Conservation (phyloP, 2,888 invertebrate species). For the Frankliniella fusca region DNA sequence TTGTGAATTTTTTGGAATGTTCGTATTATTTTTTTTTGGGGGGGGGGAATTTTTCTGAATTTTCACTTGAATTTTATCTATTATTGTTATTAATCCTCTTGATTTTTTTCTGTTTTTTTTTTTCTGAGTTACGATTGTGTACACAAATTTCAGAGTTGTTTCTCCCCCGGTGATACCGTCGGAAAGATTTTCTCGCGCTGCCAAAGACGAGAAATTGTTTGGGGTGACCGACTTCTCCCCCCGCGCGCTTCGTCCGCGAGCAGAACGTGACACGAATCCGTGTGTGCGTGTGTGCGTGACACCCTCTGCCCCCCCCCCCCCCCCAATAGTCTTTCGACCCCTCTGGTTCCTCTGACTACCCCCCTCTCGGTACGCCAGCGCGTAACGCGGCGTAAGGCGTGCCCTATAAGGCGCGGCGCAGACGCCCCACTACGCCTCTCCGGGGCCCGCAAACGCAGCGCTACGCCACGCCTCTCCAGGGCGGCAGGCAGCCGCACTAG, state of each 20-base stretch:
- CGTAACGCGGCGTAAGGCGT: slow-evolving; percentile 13
- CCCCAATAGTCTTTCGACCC: background rate
- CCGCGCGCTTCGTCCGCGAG: too few relatives aligned
- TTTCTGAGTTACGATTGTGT: too few relatives aligned
- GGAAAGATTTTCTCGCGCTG: too few relatives aligned
- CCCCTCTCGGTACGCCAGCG: background rate
- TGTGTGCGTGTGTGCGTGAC: background rate
- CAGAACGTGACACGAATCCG: slow-evolving; percentile 10
- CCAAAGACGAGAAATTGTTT: background rate
- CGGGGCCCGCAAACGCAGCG: background rate
- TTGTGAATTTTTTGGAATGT: too few relatives aligned
- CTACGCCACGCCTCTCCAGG: background rate
- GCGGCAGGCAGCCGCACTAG: background rate
- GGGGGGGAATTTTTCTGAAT: too few relatives aligned
- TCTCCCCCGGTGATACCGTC: too few relatives aligned
- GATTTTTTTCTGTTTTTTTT: too few relatives aligned
- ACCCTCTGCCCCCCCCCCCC: background rate
- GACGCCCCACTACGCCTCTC: background rate
- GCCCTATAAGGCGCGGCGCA: background rate
- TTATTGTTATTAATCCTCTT: too few relatives aligned
- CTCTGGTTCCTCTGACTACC: background rate
- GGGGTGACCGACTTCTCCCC: background rate
- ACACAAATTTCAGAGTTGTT: too few relatives aligned
- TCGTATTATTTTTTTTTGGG: too few relatives aligned
- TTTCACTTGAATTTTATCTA: too few relatives aligned